Conservation (phyloP, 2,888 invertebrate genomes). For the Zelleria hepariella region DNA sequence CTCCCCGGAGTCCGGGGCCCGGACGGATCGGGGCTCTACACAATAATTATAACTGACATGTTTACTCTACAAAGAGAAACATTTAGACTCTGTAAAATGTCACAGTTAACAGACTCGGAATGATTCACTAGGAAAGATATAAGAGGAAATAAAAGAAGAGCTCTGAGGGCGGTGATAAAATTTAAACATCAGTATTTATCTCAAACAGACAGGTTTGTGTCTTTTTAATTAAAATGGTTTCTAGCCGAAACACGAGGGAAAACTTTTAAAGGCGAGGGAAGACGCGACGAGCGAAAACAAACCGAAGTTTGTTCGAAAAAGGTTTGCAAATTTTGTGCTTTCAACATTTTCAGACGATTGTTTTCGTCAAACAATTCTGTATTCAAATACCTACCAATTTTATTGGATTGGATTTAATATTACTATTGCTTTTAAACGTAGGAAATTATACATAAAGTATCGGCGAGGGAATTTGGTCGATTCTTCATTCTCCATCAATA, state of each 20-base stretch:
- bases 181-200: not conserved
- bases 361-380: not conserved
- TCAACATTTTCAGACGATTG: not conserved
- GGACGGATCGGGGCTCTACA: not conserved
- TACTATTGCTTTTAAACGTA: no score
- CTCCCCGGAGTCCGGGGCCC: no score
- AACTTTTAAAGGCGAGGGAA: no score
- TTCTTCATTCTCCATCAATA: not conserved
- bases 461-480: not conserved
- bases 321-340: not conserved
- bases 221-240: not conserved
- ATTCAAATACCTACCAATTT: no score
- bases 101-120: not conserved
- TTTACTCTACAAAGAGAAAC: not conserved
- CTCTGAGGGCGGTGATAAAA: not conserved
- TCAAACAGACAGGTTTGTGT: not conserved
- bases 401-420: no score
- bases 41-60: conserved; percentile 2
- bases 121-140: not conserved
- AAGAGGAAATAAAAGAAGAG: no score
- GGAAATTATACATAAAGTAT: no score
- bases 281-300: not conserved
- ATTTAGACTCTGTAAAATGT: not conserved
- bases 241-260: no score
- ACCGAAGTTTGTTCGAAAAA: not conserved